phyloP scores from a whole-genome alignment of 2,113 vertebrate species.

The Suricata suricatta region DNA sequence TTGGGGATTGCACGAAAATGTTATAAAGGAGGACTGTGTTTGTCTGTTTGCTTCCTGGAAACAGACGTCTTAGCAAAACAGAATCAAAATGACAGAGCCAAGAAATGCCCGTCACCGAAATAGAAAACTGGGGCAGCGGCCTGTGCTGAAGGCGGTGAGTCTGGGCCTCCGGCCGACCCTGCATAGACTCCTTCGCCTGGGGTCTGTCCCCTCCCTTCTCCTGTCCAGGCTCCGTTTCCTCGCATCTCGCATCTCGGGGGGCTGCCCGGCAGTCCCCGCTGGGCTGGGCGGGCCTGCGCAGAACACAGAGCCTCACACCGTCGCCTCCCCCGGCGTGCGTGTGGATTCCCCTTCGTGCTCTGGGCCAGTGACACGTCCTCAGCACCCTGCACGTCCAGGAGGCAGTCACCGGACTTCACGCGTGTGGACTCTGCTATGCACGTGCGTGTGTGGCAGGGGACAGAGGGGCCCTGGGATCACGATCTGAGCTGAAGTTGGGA shows the following conservation, averaged over 20 bases:
- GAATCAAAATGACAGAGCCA: background rate
- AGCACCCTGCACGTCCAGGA: background rate
- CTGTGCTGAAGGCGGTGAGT: background rate
- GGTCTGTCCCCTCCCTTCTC: background rate
- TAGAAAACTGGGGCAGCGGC: rapidly evolving
- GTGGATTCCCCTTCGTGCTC: background rate
- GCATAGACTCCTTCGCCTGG: too few species aligned
- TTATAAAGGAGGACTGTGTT: background rate
- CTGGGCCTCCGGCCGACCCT: background rate
- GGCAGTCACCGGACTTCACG: background rate
- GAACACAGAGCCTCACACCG: background rate
- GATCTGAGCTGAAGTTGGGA: too few species aligned
- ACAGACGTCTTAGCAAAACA: background rate
- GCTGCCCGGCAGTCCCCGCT: rapidly evolving
- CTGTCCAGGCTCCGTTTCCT: too few species aligned
- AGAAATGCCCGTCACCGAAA: background rate
- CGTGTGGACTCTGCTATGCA: background rate
- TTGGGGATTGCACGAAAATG: background rate
- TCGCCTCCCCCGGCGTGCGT: background rate
- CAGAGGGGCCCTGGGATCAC: too few species aligned
- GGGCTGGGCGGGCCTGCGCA: too few species aligned
- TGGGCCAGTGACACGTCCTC: background rate
- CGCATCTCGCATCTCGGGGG: too few species aligned
- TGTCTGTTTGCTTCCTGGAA: background rate
- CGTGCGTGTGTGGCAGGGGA: too few species aligned